Conservation (phyloP, 2,113 vertebrate genomes). For the Plecotus auritus region DNA sequence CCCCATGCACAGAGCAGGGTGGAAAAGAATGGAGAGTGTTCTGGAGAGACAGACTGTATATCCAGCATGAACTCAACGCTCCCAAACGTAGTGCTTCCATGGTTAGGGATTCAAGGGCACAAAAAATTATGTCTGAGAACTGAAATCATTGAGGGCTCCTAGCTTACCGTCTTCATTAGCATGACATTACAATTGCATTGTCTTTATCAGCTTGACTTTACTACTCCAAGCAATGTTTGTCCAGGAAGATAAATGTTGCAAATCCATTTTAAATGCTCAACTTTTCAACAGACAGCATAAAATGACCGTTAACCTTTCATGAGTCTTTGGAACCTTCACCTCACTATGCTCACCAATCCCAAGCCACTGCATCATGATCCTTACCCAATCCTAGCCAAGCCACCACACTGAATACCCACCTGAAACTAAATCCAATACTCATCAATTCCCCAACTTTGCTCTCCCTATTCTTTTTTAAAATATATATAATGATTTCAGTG, state of each 20-base stretch:
- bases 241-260: neutral
- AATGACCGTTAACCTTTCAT: neutral
- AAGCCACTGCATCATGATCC: neutral
- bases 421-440: neutral
- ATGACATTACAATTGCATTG: neutral
- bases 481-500: too few relatives aligned
- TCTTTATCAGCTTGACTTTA: neutral
- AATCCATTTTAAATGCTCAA: neutral
- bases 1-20: neutral
- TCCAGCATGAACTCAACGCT: neutral
- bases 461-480: neutral
- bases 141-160: neutral
- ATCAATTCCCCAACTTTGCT: neutral
- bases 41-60: neutral
- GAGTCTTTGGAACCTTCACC: neutral
- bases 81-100: neutral
- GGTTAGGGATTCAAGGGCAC: neutral
- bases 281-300: neutral
- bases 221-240: neutral
- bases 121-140: conserved; percentile 8
- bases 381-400: neutral
- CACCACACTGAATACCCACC: neutral
- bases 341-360: neutral
- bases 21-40: neutral
- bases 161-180: neutral